Evolutionary conservation across 2,797 vertebrate species (phyloP).

Genomic region (Uromys caudimaculatus): DNA sequence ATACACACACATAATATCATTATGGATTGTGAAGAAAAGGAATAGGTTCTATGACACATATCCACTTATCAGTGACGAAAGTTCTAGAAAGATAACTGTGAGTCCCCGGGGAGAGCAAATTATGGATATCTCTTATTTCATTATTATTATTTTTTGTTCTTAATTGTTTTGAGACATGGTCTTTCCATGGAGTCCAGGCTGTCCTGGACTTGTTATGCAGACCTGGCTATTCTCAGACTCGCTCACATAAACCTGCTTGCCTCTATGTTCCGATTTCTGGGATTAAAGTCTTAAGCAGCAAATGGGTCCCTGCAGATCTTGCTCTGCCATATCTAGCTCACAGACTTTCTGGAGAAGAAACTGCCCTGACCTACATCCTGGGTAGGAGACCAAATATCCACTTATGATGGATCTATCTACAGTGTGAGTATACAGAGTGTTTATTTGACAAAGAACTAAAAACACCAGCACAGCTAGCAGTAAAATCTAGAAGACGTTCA

Average conservation of each 20-base stretch:
- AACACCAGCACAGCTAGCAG: not conserved
- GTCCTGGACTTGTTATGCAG: not conserved
- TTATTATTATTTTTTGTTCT: not conserved
- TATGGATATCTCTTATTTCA: not conserved
- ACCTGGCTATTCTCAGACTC: not conserved
- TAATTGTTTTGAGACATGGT: not conserved
- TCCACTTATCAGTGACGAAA: not conserved
- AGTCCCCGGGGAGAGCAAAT: not conserved
- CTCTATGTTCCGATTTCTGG: not conserved
- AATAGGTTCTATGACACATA: not conserved
- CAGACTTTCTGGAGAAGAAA: not conserved
- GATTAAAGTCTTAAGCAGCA: not conserved
- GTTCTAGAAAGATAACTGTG: not conserved
- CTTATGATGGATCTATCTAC: not conserved
- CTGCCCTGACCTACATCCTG: not conserved
- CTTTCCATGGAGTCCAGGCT: not conserved
- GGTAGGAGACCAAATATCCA: not conserved
- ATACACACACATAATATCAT: not conserved
- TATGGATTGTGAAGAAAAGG: not conserved
- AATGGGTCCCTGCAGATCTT: not conserved
- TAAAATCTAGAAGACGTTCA: slow-evolving; percentile 29
- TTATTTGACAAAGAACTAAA: slow-evolving; percentile 24
- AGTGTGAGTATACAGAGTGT: not conserved
- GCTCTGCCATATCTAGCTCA: not conserved
- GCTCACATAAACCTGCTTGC: not conserved